Evolutionary conservation across 2,113 vertebrate genomes (phyloP).

Genomic region (Hemichromis elongatus): DNA sequence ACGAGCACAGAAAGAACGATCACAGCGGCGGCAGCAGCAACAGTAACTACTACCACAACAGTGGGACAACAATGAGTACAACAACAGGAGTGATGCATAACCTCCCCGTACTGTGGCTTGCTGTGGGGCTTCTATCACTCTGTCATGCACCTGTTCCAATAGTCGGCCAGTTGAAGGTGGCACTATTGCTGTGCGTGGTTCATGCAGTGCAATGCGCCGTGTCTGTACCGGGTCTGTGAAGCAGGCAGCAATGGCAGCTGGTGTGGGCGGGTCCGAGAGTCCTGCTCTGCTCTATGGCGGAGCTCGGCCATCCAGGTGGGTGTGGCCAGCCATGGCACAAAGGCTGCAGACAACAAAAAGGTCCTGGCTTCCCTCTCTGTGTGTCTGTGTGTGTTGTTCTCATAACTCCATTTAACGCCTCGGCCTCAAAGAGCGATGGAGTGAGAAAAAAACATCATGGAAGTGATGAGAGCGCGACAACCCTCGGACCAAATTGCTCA

Average conservation of each 20-base stretch:
- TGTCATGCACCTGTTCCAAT: constrained; percentile 94
- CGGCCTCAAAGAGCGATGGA: constrained; percentile 53
- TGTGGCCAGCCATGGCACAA: constrained; percentile 77
- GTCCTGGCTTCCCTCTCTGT: constrained; percentile 51
- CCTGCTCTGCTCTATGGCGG: constrained; percentile 69
- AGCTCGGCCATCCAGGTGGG: constrained; percentile 69
- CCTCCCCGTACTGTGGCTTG: constrained; percentile 97
- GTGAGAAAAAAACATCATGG: constrained; percentile 58
- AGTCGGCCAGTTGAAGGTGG: constrained; percentile 78
- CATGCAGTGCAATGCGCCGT: constrained; percentile 86
- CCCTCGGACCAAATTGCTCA: constrained; percentile 35
- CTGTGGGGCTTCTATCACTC: constrained; percentile 98
- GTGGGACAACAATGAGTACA: constrained; percentile 77
- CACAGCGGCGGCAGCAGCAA: constrained; percentile 74
- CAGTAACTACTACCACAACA: constrained; percentile 74
- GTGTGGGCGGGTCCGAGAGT: constrained; percentile 73
- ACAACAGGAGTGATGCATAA: constrained; percentile 85
- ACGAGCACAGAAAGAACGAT: constrained; percentile 71
- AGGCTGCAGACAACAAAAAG: constrained; percentile 72
- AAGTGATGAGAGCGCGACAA: constrained; percentile 56
- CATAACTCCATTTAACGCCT: constrained; percentile 60
- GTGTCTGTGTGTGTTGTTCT: constrained; percentile 21
- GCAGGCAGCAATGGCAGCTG: constrained; percentile 81
- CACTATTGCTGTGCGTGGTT: constrained; percentile 78
- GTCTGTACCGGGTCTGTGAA: constrained; percentile 80